Base-by-base conservation (phyloP, 2,113 vertebrate genomes). In the Phaethon lepturus region DNA sequence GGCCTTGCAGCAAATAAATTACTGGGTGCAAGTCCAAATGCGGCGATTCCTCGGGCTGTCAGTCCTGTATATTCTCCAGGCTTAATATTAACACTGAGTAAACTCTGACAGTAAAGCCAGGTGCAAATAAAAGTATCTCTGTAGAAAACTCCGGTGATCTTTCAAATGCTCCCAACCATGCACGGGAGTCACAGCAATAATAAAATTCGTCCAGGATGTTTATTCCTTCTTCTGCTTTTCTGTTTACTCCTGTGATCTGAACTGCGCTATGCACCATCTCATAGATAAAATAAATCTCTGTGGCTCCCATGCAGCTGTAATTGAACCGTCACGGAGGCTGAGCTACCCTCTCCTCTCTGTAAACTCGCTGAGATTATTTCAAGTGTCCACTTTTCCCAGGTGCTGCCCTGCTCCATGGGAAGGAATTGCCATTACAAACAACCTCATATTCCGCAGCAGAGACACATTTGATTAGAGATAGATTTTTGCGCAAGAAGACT, bases 31-130 rank as follows among this genome's bases (percentile, higher is more conserved):
- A 63, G 59, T 49, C 58, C 83, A 49, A 50, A 58, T 28, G 40
- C 1, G 1, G 23, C 0, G 7, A 71, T 59, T 64, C 62, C 77
- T 68, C 0, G 1, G 66, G 26, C 71, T 74, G 10, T n/a, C 45
- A 49, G 60, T 50, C 86, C 45, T 42, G 5, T 45, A 5, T 49
- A 5, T 59, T 95, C 64, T 63, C 40, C 47, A 68, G 64, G 49
- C 23, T 84, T 63, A 50, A 52, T 49, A 68, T 6, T 52, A 45
- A 38, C 40, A 15, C 12, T 13, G 33, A 84, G 23, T 50, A 66
- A 74, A 71, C 1, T 5, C 38, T 35, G 67, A 62, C 4, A 35
- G 47, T 59, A 67, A 74, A 33, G 66, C 14, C 29, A 38, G 73
- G 19, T 66, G 38, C 60, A 71, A 94, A 81, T 40, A 33, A 42